A percentile compares a stretch with the other conserved stretches of the same genome.
phyloP scores from a whole-genome alignment of 2,113 vertebrate genomes.

The Elephantulus edwardii region DNA sequence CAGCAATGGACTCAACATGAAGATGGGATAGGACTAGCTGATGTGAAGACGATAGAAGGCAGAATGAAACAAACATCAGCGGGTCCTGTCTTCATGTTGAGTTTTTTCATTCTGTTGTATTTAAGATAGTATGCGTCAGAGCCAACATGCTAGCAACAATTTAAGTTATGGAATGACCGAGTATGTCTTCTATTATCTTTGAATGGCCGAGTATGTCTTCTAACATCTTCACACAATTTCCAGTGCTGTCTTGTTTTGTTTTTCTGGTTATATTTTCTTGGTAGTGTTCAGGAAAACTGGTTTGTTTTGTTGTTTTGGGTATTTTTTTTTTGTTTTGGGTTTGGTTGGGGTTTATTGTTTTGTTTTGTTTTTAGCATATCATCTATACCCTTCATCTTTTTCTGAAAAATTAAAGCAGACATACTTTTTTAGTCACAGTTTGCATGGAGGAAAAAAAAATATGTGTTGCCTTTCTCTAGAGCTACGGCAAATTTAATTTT shows the following conservation, averaged over 20 bases:
- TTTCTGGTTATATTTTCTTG: neutral
- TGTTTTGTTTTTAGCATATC: neutral
- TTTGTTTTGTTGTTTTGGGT: no score
- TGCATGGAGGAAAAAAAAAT: neutral
- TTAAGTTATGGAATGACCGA: neutral
- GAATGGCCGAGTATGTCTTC: neutral
- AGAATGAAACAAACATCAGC: neutral
- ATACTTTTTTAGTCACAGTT: neutral
- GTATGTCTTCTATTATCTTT: neutral
- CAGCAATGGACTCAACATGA: neutral
- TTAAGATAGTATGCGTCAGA: neutral
- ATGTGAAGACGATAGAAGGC: no score
- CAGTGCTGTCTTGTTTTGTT: neutral
- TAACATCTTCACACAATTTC: neutral
- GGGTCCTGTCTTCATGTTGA: no score
- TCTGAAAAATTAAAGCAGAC: neutral
- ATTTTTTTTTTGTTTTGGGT: no score
- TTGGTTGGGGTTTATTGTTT: no score
- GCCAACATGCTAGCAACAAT: neutral
- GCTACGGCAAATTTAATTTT: slow-evolving; percentile 37
- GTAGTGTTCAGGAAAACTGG: neutral
- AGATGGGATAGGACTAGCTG: no score
- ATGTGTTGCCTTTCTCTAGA: slow-evolving; percentile 32
- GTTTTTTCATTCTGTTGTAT: neutral
- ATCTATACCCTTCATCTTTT: neutral